These are phyloP conservation scores for Pluvialis apricaria DNA, from an alignment of 2,113 vertebrate species.

Conservation along the genomic window DNA sequence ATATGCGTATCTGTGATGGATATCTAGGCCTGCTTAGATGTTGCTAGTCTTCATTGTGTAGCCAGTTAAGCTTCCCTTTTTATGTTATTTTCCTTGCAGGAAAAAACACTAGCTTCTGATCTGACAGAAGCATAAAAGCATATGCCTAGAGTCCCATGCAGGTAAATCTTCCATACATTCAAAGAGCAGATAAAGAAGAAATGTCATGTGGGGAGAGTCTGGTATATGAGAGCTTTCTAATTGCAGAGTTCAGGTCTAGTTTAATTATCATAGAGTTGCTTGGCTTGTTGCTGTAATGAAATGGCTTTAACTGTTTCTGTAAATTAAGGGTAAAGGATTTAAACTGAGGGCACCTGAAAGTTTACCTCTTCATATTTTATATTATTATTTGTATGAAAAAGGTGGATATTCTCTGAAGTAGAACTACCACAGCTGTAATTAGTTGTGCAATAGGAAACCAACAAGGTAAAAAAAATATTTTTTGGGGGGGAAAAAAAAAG, in stretches of 20 bases:
- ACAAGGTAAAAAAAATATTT: background rate
- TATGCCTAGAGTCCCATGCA: background rate
- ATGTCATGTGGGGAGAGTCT: background rate
- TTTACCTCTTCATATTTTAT: background rate
- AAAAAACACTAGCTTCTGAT: background rate
- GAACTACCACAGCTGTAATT: background rate
- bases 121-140: background rate
- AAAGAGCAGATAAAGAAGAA: background rate
- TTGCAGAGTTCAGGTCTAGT: background rate
- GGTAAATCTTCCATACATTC: background rate
- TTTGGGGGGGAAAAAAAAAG: accelerated
- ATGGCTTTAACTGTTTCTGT: background rate
- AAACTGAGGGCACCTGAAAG: background rate
- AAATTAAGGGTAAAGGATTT: background rate
- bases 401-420: background rate
- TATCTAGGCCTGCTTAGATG: background rate
- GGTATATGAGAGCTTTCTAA: background rate
- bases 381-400: background rate
- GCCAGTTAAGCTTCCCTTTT: background rate
- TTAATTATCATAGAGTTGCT: background rate
- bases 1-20: background rate
- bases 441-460: background rate
- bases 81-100: background rate
- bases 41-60: background rate
- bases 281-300: background rate